Percentiles rank a stretch among this genome's conserved stretches.
These are phyloP conservation scores for Muricea muricata DNA, from an alignment of 92 coral and sea anemone species.

Conservation along the genomic window DNA sequence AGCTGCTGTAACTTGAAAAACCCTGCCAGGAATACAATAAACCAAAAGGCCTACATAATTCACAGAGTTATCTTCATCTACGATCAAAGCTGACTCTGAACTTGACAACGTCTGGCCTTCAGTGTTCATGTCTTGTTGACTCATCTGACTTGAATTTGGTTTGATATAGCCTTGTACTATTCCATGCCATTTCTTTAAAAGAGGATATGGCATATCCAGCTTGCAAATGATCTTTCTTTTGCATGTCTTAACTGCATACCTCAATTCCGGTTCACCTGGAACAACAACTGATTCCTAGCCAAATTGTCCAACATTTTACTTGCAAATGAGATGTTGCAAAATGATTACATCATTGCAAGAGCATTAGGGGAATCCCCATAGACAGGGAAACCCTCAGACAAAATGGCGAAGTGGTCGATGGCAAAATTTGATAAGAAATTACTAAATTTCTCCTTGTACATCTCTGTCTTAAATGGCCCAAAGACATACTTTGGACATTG, in stretches of 20 bases:
- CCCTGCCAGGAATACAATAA: constrained; percentile 10
- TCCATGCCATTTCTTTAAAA: constrained; percentile 35
- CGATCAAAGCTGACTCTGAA: not conserved
- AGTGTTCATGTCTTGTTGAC: not conserved
- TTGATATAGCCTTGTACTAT: constrained; percentile 13
- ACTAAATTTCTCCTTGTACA: not conserved
- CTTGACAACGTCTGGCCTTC: not conserved
- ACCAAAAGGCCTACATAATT: constrained; percentile 21
- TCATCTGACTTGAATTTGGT: not conserved
- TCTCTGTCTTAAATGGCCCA: not conserved
- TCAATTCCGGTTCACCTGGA: constrained; percentile 40
- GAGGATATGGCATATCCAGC: constrained; percentile 40
- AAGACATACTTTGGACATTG: not conserved
- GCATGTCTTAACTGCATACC: constrained; percentile 31
- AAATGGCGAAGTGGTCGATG: not conserved
- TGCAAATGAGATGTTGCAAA: constrained; percentile 30
- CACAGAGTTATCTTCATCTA: not conserved
- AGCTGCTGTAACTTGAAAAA: constrained; percentile 27
- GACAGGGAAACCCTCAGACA: not conserved
- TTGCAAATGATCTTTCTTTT: constrained; percentile 44
- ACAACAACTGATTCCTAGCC: constrained; percentile 3
- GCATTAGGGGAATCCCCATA: not conserved
- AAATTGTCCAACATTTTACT: not conserved
- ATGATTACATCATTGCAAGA: not conserved
- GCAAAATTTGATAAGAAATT: not conserved